Base-by-base conservation (phyloP, 2,113 vertebrate genomes). In the Hoplias malabaricus region DNA sequence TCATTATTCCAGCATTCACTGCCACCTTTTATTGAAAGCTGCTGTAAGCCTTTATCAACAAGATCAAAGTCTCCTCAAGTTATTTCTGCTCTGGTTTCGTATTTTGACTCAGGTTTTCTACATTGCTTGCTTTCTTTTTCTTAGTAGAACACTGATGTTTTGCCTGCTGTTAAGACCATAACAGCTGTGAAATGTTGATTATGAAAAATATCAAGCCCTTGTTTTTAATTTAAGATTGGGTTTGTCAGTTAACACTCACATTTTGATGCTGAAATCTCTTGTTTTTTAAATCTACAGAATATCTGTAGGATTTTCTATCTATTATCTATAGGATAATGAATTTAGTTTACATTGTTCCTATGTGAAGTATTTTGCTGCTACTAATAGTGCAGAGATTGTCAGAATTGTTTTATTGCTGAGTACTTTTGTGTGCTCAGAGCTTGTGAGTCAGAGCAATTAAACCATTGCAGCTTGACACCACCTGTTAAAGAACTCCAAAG, bases 11-110 rank as follows among this genome's bases (percentile, higher is more conserved):
- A 48, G 33, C 70, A 69, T 81, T 71, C 43, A 25, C n/a, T 48
- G 2, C 43, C 57, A 38, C 63, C 38, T n/a, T n/a, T 33, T n/a
- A 62, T 33, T 40, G 23, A 80, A 69, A 71, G 48, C 46, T 23
- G 29, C n/a, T 23, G 19, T 57, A 23, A 57, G 50, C 27, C 40
- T 75, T 75, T 65, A 76, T 71, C 73, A 66, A 7, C 16, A 62
- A 8, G 73, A 76, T 81, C 79, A 81, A 81, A 81, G 79, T 71
- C 25, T 69, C 33, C 57, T 46, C 29, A n/a, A 57, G 61, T 53
- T 62, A 63, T 80, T 62, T 69, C 33, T 69, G 16, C 53, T 16
- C 36, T 43, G 62, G 66, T 57, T 76, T 75, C 69, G 43, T 71
- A 43, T 56, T 23, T 53, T 69, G 14, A 36, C 67, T 36, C 63